Base-by-base conservation (phyloP, 2,888 invertebrate genomes). In the Linnaemya tessellans region DNA sequence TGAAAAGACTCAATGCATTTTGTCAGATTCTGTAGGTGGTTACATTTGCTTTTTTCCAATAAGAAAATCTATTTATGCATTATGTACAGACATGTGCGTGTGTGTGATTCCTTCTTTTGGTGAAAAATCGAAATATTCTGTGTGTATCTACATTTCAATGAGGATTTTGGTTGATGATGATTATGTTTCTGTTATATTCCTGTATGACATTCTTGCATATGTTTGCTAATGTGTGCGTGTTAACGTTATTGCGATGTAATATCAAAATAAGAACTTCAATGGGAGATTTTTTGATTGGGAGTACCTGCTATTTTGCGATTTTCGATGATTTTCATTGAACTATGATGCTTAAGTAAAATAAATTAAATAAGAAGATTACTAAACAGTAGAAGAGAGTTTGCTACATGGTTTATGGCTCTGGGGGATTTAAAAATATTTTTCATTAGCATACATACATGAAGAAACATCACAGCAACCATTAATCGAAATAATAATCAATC, bases 121-220 rank as follows among this genome's bases (percentile, higher is more conserved):
- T 85, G 85, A 85, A 85, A 85, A 85, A 85, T 85, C 85, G 85
- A 85, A 85, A 79, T 74, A 56, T 71, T 74, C 62, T 75, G 65
- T 84, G 73, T 84, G 84, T 82, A 85, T 82, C 82, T 80, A 82
- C 68, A 64, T 46, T 64, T 46, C 18, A 18, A 41, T 41, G 46
- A 70, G 38, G 62, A 67, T 58, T 46, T 38, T 73, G 56, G 35
- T 67, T 51, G 49, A 51, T 62, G 51, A 68, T 78, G 15, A 46
- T 62, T 35, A 30, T 65, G 35, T 49, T 67, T 18, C 51, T 79
- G 30, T 54, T 58, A 58, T 46, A 58, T 54, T 62, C 18, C 49
- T 77, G 20, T 54, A 18, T 13, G 25, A 11, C 74, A 65, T 56
- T 35, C 43, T 54, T 51, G 38, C 38, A 58, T 49, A 25, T 46